Conservation (phyloP, 2,113 vertebrate genomes). For the Pluvianellus socialis region DNA sequence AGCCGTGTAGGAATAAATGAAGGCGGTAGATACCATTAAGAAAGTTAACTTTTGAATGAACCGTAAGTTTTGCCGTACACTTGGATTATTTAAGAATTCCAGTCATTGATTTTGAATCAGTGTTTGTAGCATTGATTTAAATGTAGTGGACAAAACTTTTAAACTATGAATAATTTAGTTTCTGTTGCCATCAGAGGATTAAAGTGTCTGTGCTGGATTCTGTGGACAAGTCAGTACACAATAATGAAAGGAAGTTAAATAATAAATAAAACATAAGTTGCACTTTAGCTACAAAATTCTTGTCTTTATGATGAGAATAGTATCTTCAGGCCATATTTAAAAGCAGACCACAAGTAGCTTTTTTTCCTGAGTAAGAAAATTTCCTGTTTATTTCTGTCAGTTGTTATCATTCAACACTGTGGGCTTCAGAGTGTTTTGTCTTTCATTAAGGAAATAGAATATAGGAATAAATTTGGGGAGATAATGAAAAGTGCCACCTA, state of each 20-base stretch:
- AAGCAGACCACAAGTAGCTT: background rate
- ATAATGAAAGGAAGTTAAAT: constrained; percentile 56
- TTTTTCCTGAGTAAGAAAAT: background rate
- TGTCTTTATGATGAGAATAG: constrained; percentile 16
- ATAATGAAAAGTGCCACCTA: background rate
- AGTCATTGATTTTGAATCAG: background rate
- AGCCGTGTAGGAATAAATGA: background rate
- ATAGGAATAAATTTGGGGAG: background rate
- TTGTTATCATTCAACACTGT: background rate
- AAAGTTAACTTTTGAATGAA: background rate
- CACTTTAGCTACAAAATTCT: constrained; percentile 41
- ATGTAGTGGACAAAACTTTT: constrained; percentile 40
- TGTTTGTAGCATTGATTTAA: constrained; percentile 62
- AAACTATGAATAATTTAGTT: constrained; percentile 51
- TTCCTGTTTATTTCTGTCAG: background rate
- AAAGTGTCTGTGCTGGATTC: constrained; percentile 34
- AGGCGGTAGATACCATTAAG: background rate
- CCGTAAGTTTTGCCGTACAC: background rate
- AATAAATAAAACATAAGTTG: constrained; percentile 62
- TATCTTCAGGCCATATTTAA: constrained; percentile 39
- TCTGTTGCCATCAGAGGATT: constrained; percentile 29
- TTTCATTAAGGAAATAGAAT: background rate
- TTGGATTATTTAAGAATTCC: background rate
- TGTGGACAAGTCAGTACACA: constrained; percentile 47
- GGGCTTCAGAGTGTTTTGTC: background rate